Evolutionary conservation across 1,140 invertebrate species (phyloP).

Genomic region (Delia radicum): DNA sequence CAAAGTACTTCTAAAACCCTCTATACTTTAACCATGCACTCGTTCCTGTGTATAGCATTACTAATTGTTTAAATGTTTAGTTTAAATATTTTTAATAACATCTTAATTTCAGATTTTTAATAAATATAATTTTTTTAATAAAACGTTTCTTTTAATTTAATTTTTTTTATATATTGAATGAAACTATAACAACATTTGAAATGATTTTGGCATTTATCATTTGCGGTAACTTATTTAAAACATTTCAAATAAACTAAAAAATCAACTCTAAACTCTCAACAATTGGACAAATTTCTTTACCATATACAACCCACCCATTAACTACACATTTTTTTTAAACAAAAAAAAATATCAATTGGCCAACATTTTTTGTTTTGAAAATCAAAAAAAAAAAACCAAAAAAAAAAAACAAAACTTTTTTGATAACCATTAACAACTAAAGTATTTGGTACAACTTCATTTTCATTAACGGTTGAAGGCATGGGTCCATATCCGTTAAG

Average conservation of each 20-base stretch:
- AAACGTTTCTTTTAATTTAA: not conserved
- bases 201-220: conserved; percentile 19
- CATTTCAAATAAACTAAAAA: not conserved
- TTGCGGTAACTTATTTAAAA: conserved; percentile 19
- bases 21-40: too few species aligned
- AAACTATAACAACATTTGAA: not conserved
- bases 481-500: conserved; percentile 56
- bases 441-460: conserved; percentile 56
- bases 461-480: conserved; percentile 56
- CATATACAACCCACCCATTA: not conserved
- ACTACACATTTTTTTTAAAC: conserved; percentile 18
- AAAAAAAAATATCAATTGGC: conserved; percentile 2
- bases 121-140: not conserved
- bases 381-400: not conserved
- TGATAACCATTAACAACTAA: too few species aligned
- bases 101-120: not conserved
- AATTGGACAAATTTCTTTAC: not conserved
- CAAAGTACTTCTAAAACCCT: too few species aligned
- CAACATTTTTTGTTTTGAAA: not conserved
- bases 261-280: not conserved
- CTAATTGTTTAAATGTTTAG: too few species aligned
- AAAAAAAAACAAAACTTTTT: too few species aligned
- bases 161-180: not conserved
- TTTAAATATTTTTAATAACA: too few species aligned
- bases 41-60: too few species aligned